phyloP scores from a whole-genome alignment of 1,140 invertebrate species.

The Whitmania pigra region DNA sequence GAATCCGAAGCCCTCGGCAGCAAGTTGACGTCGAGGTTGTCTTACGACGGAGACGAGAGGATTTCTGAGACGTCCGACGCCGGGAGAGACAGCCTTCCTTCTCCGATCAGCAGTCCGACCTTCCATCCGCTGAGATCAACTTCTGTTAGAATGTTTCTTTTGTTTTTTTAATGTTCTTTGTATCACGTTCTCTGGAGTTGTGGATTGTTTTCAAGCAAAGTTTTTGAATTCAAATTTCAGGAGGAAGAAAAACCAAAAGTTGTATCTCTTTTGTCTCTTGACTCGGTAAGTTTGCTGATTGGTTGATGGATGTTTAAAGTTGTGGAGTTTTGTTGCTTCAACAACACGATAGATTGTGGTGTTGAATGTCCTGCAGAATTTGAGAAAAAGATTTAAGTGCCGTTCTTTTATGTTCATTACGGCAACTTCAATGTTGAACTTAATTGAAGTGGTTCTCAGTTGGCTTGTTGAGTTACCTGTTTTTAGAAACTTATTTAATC shows the following conservation, averaged over 20 bases:
- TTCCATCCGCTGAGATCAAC: not conserved
- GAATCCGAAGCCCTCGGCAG: constrained; percentile 7
- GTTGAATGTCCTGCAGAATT: too few species aligned
- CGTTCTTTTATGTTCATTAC: too few species aligned
- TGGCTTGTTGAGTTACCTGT: too few species aligned
- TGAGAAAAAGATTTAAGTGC: too few species aligned
- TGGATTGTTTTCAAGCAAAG: not conserved
- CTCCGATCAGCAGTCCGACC: constrained; percentile 5
- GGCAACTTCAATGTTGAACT: too few species aligned
- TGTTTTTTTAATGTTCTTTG: too few species aligned
- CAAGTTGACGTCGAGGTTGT: not conserved
- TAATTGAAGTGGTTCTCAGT: too few species aligned
- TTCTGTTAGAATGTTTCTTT: not conserved
- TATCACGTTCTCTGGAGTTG: not conserved
- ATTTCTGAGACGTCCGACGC: constrained; percentile 1
- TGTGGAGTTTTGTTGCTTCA: too few species aligned
- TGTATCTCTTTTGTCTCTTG: not conserved
- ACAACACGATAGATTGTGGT: too few species aligned
- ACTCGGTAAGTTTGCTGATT: not conserved
- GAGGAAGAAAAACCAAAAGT: constrained; percentile 3
- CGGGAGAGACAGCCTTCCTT: not conserved
- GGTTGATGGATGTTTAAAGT: too few species aligned
- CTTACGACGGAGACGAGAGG: constrained; percentile 1
- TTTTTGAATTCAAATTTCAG: not conserved
- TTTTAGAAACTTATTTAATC: too few species aligned